Base-by-base conservation (phyloP, 2,888 invertebrate genomes). In the Lepidochitona cinerea region DNA sequence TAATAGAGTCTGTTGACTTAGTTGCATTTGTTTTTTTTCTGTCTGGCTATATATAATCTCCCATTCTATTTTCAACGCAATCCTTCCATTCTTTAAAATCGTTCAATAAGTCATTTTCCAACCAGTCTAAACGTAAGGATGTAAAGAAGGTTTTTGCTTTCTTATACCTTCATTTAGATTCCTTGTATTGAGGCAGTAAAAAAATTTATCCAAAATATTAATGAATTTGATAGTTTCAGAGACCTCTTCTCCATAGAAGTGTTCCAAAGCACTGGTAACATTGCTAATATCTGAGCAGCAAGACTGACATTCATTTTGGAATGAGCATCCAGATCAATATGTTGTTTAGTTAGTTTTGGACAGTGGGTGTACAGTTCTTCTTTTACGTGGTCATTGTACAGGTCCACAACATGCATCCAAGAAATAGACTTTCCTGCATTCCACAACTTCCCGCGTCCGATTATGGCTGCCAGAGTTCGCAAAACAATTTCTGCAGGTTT, bases 131-230 rank as follows among this genome's bases (percentile, higher is more conserved):
- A 5, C 68, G 33, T 66, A 72, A 3, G 73, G 66, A 1, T 68
- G 54, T 33, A 74, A 32, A 37, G 75, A 53, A 2, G 36, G 18
- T 32, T 75, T 77, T 52, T 74, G 26, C 9, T 72, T 79, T 12
- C 67, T 68, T 36, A 36, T 65, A 14, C 73, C 74, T 53, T 77
- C 77, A 36, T 35, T 14, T 3, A 72, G 23, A n/a, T 37, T 41
- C 26, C 77, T 18, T 0, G 73, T 69, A 74, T 79, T 79, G 23
- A 77, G 37, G 35, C 70, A 71, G 64, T 79, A 75, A 74, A 79
- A 79, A 33, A 77, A 79, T 49, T 71, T 73, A 66, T 79, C 72
- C 66, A 79, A 65, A 12, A 37, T 52, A 32, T 72, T 65, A 7
- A 79, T 67, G 41, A 76, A 79, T 7, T n/a, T 12, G 0, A 76